These are phyloP conservation scores for Leptopilina drosophilae DNA, from an alignment of 2,888 invertebrate genomes.

Conservation along the genomic window DNA sequence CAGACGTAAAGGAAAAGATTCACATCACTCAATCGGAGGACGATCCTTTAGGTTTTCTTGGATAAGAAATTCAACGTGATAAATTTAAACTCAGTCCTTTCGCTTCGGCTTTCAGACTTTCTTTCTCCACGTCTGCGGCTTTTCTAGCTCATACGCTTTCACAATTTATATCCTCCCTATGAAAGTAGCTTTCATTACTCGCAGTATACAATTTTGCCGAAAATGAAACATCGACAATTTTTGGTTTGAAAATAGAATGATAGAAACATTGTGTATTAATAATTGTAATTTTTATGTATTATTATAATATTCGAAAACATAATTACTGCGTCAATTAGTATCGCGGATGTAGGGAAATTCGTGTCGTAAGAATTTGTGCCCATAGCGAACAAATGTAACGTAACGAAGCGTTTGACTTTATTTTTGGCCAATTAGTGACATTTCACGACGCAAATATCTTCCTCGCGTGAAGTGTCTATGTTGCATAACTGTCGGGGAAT, in stretches of 20 bases:
- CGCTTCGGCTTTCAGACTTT: constrained; percentile 26
- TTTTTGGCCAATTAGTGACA: constrained; percentile 73
- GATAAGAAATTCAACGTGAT: constrained; percentile 55
- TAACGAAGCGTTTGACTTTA: constrained; percentile 63
- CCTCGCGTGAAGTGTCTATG: constrained; percentile 53
- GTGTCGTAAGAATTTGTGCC: constrained; percentile 1
- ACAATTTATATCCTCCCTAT: constrained; percentile 17
- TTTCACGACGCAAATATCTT: constrained; percentile 69
- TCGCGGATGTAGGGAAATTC: constrained; percentile 10
- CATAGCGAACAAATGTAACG: not conserved
- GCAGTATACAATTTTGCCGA: not conserved
- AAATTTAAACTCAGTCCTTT: constrained; percentile 52
- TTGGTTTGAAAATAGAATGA: too few relatives aligned
- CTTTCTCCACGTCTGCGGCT: constrained; percentile 27
- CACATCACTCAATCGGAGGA: constrained; percentile 49
- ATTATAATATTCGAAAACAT: too few relatives aligned
- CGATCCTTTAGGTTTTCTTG: constrained; percentile 47
- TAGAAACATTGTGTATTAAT: too few relatives aligned
- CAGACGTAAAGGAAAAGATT: constrained; percentile 42
- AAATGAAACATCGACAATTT: not conserved
- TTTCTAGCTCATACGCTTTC: constrained; percentile 15
- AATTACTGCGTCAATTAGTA: too few relatives aligned
- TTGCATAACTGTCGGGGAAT: constrained; percentile 69
- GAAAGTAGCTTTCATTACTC: constrained; percentile 5
- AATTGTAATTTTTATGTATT: too few relatives aligned